Evolutionary conservation across 2,888 invertebrate genomes (phyloP).

Genomic region (Rhamphomyia laevipes): DNA sequence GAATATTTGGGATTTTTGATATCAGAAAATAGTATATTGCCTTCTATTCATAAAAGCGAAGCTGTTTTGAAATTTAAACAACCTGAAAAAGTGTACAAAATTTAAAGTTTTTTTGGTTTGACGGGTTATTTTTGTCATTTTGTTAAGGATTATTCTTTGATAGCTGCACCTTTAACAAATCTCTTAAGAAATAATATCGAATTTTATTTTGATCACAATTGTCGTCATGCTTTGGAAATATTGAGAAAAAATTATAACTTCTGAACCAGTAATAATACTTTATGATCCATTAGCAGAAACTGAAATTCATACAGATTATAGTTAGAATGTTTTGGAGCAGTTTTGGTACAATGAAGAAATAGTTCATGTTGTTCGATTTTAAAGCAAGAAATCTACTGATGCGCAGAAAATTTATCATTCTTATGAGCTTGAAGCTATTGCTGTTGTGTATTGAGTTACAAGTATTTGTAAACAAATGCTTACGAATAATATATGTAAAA

Average conservation of each 20-base stretch:
- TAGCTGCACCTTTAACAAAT: conserved; percentile 17
- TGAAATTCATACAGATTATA: neutral
- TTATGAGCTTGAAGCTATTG: conserved; percentile 29
- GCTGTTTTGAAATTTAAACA: conserved; percentile 19
- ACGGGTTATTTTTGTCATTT: conserved; percentile 22
- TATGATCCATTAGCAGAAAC: neutral
- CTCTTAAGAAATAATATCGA: neutral
- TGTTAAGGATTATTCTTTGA: conserved; percentile 17
- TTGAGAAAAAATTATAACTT: conserved; percentile 6
- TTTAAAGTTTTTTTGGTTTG: conserved; percentile 23
- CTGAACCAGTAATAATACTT: neutral
- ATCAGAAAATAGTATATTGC: conserved; percentile 14
- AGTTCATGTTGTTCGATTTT: conserved; percentile 22
- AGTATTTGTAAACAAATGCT: too few species aligned
- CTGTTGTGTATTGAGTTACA: conserved; percentile 23
- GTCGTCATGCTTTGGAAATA: neutral
- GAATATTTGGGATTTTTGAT: conserved; percentile 16
- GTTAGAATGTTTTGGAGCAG: neutral
- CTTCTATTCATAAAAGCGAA: conserved; percentile 17
- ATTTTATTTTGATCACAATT: neutral
- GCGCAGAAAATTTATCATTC: conserved; percentile 23
- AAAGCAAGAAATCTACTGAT: conserved; percentile 23
- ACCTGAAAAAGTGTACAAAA: conserved; percentile 18
- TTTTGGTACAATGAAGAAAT: neutral
- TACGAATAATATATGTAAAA: too few species aligned